Base-by-base conservation (phyloP, 2,888 invertebrate genomes). In the Rhingia campestris region DNA sequence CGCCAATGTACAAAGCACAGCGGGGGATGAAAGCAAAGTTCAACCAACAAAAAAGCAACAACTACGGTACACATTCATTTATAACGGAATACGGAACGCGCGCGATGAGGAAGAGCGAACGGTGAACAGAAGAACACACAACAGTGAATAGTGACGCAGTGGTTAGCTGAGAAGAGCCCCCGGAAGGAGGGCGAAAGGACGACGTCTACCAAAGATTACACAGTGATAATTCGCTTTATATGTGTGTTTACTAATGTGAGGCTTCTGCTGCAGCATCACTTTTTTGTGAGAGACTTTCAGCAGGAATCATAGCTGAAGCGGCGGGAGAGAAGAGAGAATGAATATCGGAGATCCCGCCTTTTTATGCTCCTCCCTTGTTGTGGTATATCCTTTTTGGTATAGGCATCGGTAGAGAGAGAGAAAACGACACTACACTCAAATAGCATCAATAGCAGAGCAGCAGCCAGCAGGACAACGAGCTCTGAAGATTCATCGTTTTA, bases 311-410 rank as follows among this genome's bases (percentile, higher is more conserved):
- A 22, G 2, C 22, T 2, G 22, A 2, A 22, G 66, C 6, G 45
- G 22, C 10, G 37, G 14, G 53, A 67, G 22, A 66, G 39, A 61
- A 63, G 74, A 73, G 74, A 74, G 74, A 74, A 63, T 64, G 41
- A 22, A 6, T 49, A 9, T 54, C 69, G 54, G 61, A 80, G 75
- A 90, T 88, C 87, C 89, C 91, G 91, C 91, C 91, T 84, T 75
- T 84, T 84, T 84, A 87, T 88, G 88, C 89, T 88, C 88, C 89
- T 88, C 88, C 88, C 88, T 86, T 86, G 80, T 70, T 67, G 69
- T 4, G n/a, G 39, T 32, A 41, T 72, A 79, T 53, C 22, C 54
- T 12, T 53, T 54, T 67, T 22, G 22, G 53, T 12, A 47, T n/a
- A 14, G 64, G 35, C 6, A 43, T 39, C 54, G 63, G 53, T 49